Base-by-base conservation (phyloP, 2,113 vertebrate species). In the Anser brachyrhynchus region DNA sequence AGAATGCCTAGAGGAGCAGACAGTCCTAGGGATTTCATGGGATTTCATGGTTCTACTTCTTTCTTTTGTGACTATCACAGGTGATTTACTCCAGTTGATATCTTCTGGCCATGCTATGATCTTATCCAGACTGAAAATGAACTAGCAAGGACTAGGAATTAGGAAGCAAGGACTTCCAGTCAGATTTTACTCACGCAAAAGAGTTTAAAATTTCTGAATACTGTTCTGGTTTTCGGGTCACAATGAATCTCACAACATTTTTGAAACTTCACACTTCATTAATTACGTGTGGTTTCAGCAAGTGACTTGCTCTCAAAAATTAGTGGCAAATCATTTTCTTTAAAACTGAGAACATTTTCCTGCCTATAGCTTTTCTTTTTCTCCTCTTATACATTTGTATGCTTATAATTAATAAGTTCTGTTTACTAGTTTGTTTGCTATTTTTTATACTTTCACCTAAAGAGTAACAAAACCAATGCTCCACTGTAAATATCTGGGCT, bases 381-480 rank as follows among this genome's bases (percentile, higher is more conserved):
- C 2, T 49, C 83, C 10, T 73, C 22, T 83, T 5, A 16, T 11
- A 6, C 3, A 29, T 18, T 2, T 81, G 6, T 43, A 57, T 3
- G 2, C 3, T 57, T n/a, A 29, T 0, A 23, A 35, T 29, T 7
- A 35, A 73, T 21, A 37, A 37, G 0, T 2, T 58, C 65, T 31
- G 3, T 19, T 76, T 74, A 3, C 16, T 76, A 52, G 0, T 3
- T 72, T 76, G 3, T 3, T 94, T 74, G 6, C 3, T 77, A 14
- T 43, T 87, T 43, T 41, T 79, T 86, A 31, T 5, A 33, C 2
- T 39, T 9, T 54, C 8, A 55, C 10, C 14, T 5, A 69, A 41
- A 46, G 12, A 35, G 23, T 35, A 85, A 89, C 10, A 28, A 52
- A 52, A 70, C 9, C 10, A 54, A 20, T 58, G 10, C 1, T 11